Evolutionary conservation across 2,888 invertebrate species (phyloP), one percentile per base, ranked within the genome.

Genomic region (Panopea generosa): DNA sequence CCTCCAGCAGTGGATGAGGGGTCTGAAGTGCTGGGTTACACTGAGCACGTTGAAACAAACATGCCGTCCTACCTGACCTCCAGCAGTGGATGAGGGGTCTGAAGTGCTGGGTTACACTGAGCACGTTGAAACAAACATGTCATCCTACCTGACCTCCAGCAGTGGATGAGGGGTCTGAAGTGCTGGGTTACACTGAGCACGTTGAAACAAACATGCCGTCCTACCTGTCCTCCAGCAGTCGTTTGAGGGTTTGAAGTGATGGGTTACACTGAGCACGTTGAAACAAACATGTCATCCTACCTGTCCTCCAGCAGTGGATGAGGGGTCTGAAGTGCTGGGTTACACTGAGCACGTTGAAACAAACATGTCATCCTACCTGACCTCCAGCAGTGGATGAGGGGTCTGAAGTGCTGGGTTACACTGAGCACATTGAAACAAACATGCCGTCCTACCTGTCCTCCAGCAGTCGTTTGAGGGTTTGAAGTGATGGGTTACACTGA

Each of bases 1-100:
- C 94, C 0, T 94, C 93, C 22, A 97, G 93, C 3, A 97, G 93
- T 49, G 94, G 94, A 0, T 93, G 93, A 38, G 95, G 89, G 27
- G 90, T 89, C 90, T 90, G 82, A 93, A 92, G 67, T 91, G 86
- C 59, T 88, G 88, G n/a, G 86, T 86, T 33, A 93, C 84, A 77
- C 90, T 92, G 33, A 93, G 75, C 3, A 81, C 84, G 6, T 73
- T n/a, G n/a, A n/a, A n/a, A n/a, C n/a, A n/a, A n/a, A n/a, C 20
- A 40, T 7, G 14, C n/a, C 16, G n/a, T n/a, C n/a, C n/a, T n/a
- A 40, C 40, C 40, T n/a, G n/a, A n/a, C n/a, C n/a, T n/a, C n/a
- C n/a, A n/a, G n/a, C n/a, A n/a, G n/a, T n/a, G n/a, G n/a, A n/a
- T n/a, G n/a, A n/a, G n/a, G n/a, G n/a, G n/a, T n/a, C n/a, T n/a